Base-by-base conservation (phyloP, 1,140 invertebrate species). In the Homalodisca vitripennis region DNA sequence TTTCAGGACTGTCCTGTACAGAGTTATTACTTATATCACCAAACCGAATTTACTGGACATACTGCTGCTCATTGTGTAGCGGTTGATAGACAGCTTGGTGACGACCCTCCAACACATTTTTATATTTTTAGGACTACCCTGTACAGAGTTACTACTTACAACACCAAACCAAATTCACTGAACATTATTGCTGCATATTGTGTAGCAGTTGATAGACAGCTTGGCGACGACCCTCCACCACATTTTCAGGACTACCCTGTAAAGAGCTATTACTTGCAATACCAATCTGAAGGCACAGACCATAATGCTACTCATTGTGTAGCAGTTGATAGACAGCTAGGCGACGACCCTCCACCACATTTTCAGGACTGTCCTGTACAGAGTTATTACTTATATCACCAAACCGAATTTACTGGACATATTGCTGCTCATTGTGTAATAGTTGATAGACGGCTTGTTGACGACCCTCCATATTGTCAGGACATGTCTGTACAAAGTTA, bases 181-280 rank as follows among this genome's bases (percentile, higher is more conserved):
- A 65, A 88, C 86, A 71, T 91, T n/a, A 92, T 69, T 91, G 88
- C 71, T 91, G 87, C 75, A 93, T 91, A 53, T 89, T 82, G 10
- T 81, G 79, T 1, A 83, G 79, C 14, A 90, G 75, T 74, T 89
- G 81, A 78, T 87, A 80, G 77, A 88, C 75, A 74, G 82, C 77
- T 74, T 85, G 79, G 34, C 67, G 70, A 24, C 73, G 22, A 27
- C 32, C 67, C 41, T 74, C 71, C 13, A 62, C 69, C 12, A 47
- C 53, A 32, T 46, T 72, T 14, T 65, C 68, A 17, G 68, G 71
- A 24, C 34, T 70, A 3, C 68, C 68, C 68, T 69, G 29, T 67
- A 32, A 62, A 70, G 48, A 41, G 22, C 6, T 22, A 14, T 55
- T 55, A 6, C 51, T 22, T n/a, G 14, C n/a, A n/a, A n/a, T n/a